Evolutionary conservation across 2,797 vertebrate species (phyloP).

Genomic region (Chaunax sp.): DNA sequence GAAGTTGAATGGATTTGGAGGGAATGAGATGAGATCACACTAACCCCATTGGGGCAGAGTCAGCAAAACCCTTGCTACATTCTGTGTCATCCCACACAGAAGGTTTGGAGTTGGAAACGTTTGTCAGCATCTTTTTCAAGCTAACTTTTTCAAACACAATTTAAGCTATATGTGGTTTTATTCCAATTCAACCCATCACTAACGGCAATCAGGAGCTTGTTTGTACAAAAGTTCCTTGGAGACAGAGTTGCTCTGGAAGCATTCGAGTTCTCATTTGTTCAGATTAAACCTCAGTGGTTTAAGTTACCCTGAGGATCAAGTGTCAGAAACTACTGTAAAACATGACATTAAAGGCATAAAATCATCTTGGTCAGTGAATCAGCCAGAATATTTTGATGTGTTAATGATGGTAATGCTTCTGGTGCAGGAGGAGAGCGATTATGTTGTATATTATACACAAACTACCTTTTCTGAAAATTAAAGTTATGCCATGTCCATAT

Average conservation of each 20-base stretch:
- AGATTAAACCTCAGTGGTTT: conserved; percentile 9
- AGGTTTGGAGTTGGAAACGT: conserved; percentile 68
- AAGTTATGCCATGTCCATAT: neutral
- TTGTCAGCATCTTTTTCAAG: conserved; percentile 62
- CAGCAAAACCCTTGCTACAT: conserved; percentile 66
- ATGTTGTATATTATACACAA: neutral
- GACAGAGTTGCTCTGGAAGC: conserved; percentile 13
- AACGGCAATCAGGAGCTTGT: conserved; percentile 29
- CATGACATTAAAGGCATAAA: conserved; percentile 2
- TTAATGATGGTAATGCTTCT: neutral
- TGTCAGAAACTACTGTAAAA: conserved; percentile 33
- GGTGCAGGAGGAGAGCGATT: neutral
- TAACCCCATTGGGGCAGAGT: conserved; percentile 60
- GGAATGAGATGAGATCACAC: conserved; percentile 70
- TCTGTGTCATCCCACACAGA: conserved; percentile 66
- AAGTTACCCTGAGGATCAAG: neutral
- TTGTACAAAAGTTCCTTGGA: conserved; percentile 30
- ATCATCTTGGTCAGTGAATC: conserved; percentile 9
- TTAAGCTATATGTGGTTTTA: conserved; percentile 25
- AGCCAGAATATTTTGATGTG: conserved; percentile 7
- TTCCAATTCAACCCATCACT: conserved; percentile 35
- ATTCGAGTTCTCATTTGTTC: conserved; percentile 22
- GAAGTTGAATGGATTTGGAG: conserved; percentile 43
- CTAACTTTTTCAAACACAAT: conserved; percentile 42
- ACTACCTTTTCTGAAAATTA: too few relatives aligned